phyloP scores from a whole-genome alignment of 2,113 vertebrate species.

The Columbina picui region DNA sequence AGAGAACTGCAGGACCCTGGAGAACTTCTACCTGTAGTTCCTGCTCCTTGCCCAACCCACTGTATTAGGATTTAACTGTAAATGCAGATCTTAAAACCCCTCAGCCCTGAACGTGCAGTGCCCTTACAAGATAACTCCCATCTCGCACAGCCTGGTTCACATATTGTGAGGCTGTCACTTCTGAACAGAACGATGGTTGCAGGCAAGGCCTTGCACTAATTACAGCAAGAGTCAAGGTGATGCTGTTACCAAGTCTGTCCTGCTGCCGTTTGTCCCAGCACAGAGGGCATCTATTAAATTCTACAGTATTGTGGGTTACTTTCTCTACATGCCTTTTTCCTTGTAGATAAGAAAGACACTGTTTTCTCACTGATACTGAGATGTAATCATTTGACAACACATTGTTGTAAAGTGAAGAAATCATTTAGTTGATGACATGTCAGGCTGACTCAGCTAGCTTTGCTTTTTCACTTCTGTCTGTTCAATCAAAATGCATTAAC shows the following conservation, averaged over 20 bases:
- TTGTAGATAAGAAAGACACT: background rate
- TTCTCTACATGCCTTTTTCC: background rate
- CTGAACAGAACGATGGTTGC: background rate
- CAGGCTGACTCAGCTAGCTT: background rate
- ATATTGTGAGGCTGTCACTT: background rate
- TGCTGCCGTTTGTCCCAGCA: background rate
- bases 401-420: background rate
- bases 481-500: background rate
- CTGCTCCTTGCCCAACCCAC: conserved; percentile 74
- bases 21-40: conserved; percentile 70
- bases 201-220: background rate
- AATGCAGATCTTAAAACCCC: background rate
- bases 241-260: background rate
- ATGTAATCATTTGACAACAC: background rate
- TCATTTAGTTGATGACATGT: background rate
- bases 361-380: background rate
- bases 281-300: background rate
- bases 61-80: background rate
- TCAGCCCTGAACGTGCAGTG: background rate
- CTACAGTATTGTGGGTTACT: background rate
- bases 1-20: conserved; percentile 80
- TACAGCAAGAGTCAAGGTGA: background rate
- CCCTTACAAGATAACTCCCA: background rate
- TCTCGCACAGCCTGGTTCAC: background rate
- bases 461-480: background rate